Evolutionary conservation across 2,888 invertebrate species (phyloP).

Genomic region (Rhagonycha lutea): DNA sequence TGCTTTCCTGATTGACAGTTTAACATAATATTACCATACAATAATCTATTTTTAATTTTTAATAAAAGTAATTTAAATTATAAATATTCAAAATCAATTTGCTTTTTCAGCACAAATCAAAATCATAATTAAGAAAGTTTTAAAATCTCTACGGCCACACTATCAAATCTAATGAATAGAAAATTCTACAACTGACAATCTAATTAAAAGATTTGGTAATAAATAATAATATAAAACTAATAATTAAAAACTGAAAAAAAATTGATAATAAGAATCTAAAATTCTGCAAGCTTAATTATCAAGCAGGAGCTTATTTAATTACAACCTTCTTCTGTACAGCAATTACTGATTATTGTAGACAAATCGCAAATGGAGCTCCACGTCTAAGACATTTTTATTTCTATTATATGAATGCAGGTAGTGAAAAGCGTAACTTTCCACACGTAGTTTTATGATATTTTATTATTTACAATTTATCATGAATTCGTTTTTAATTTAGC

Average conservation of each 20-base stretch:
- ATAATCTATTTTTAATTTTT: background rate
- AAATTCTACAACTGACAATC: background rate
- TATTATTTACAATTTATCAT: too few relatives aligned
- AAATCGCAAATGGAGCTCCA: too few relatives aligned
- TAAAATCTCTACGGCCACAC: background rate
- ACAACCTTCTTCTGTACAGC: background rate
- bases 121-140: background rate
- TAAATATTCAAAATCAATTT: background rate
- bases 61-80: background rate
- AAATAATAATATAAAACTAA: background rate
- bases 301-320: background rate
- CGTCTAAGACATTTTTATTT: background rate
- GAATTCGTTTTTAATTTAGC: too few relatives aligned
- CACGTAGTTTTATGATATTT: too few relatives aligned
- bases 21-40: too few relatives aligned
- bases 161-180: background rate
- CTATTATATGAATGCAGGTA: background rate
- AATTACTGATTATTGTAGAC: background rate
- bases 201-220: background rate
- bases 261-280: background rate
- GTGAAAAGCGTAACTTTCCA: too few relatives aligned
- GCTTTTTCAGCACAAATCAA: background rate
- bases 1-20: background rate
- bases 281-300: background rate
- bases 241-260: background rate